Evolutionary conservation across 2,888 invertebrate species (phyloP), one percentile per base, ranked within the genome.

Genomic region (Chirona hameri): DNA sequence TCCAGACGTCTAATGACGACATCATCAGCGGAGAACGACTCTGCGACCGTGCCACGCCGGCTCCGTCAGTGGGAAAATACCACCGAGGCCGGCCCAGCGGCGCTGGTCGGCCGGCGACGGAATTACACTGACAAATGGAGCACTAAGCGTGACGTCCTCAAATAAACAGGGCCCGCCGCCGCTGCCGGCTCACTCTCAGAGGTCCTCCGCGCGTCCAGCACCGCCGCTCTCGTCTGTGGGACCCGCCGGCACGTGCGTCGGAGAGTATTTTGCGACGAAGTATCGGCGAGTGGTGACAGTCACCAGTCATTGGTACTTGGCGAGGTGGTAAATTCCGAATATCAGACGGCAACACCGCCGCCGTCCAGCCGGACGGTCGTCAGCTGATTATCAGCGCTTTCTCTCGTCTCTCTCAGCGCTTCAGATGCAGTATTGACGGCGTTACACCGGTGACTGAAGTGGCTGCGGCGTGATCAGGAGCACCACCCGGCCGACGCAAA

Each of bases 71-170:
- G 65, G n/a, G 65, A 65, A 72, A 72, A 72, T 72, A 72, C 31
- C 72, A 15, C 31, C 72, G 31, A 72, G 72, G 15, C 72, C 31
- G 14, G 27, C 27, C 72, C 7, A 24, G 60, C 60, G 12, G 27
- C 72, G 72, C 72, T 14, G 72, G 29, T 31, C 72, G 72, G 15
- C 10, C 39, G 76, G 7, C 76, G 76, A 76, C 76, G 39, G 76
- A 46, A 76, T 76, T 76, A 76, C 76, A 9, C 46, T 46, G 76
- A 76, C 76, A 76, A 76, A 76, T 76, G 76, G 46, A 24, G 39
- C 39, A 24, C 39, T 24, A 24, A 24, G 76, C 21, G 76, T 12
- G 39, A 46, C 76, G 39, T 76, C 76, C 9, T 10, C 39, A 76
- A 76, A 76, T 76, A 76, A 76, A 76, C 76, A 76, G 24, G 18